Percentiles rank a stretch among this genome's conserved stretches.
phyloP scores from a whole-genome alignment of 64 coral and sea anemone species.

The Catalaphyllia jardinei region DNA sequence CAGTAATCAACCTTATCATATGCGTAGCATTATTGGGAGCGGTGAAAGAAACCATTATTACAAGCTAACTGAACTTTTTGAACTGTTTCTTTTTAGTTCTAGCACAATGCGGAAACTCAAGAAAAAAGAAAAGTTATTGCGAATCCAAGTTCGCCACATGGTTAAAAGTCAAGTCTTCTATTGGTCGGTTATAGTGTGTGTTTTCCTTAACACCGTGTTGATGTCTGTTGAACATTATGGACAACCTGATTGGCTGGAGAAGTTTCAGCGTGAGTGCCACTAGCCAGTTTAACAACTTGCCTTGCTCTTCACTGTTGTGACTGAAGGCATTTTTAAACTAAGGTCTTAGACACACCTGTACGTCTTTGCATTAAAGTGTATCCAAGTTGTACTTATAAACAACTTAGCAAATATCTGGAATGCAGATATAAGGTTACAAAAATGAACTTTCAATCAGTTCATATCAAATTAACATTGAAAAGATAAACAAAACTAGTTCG shows the following conservation, averaged over 20 bases:
- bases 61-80: not conserved
- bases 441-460: no score
- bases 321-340: no score
- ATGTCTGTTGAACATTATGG: conserved; percentile 88
- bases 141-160: conserved; percentile 55
- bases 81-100: conserved; percentile 42
- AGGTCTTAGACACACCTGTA: no score
- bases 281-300: no score
- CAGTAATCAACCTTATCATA: not conserved
- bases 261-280: conserved; percentile 70
- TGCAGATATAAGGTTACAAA: no score
- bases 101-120: conserved; percentile 77
- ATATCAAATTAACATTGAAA: no score
- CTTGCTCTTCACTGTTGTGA: no score
- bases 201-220: conserved; percentile 89
- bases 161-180: conserved; percentile 94
- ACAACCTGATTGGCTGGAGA: conserved; percentile 69
- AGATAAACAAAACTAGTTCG: no score
- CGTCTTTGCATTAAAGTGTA: no score
- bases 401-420: no score
- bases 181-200: conserved; percentile 93
- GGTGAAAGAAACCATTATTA: not conserved
- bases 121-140: conserved; percentile 78
- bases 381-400: no score
- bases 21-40: no score